phyloP scores from a whole-genome alignment of 2,113 vertebrate species.

The Chaetura pelagica region DNA sequence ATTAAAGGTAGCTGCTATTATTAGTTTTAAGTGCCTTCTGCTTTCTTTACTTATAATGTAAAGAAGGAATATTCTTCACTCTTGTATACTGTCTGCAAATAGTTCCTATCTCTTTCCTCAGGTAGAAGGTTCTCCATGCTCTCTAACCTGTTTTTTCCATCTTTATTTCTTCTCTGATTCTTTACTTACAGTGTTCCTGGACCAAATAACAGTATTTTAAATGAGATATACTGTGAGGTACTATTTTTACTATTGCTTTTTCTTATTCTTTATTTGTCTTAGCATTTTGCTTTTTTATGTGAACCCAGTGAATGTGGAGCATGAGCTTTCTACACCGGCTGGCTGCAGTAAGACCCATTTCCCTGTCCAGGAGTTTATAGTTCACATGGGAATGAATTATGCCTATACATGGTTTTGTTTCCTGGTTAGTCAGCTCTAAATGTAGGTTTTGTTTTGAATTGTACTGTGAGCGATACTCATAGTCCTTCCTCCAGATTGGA shows the following conservation, averaged over 20 bases:
- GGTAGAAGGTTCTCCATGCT: not conserved
- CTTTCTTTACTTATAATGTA: not conserved
- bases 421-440: not conserved
- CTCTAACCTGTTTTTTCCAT: not conserved
- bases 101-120: not conserved
- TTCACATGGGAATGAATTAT: not conserved
- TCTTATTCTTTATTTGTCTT: not conserved
- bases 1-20: not conserved
- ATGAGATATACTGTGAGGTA: not conserved
- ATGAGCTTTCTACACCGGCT: not conserved
- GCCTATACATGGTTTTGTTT: accelerated
- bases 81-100: not conserved
- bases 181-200: not conserved
- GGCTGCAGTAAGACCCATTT: not conserved
- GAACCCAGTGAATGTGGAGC: not conserved
- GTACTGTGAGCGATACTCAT: not conserved
- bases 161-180: not conserved
- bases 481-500: not conserved
- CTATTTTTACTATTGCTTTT: not conserved
- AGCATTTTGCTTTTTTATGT: not conserved
- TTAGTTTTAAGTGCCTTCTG: not conserved
- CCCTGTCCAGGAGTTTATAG: not conserved
- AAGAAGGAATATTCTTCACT: not conserved
- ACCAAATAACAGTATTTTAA: not conserved
- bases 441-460: not conserved